Evolutionary conservation across 2,113 vertebrate genomes (phyloP), one percentile per base, ranked within the genome.

Genomic region (Leucopsar rothschildi): DNA sequence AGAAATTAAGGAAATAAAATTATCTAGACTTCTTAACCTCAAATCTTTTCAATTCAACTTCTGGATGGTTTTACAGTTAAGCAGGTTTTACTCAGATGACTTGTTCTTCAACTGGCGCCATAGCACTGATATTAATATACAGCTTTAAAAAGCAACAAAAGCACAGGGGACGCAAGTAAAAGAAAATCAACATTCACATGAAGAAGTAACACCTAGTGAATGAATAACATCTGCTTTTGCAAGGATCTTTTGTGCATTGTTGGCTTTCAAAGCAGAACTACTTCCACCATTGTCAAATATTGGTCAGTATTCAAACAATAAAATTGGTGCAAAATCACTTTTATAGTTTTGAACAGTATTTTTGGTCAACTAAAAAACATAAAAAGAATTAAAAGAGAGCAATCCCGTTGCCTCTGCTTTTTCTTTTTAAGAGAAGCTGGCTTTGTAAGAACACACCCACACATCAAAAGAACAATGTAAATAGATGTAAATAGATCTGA

Each of bases 31-130:
- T 93, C 47, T 89, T 44, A 93, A 89, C 75, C 52, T 85, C 55
- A 91, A 35, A 90, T 72, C 61, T 68, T 95, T 96, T 92, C 85
- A 91, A 37, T 94, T 95, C 90, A 91, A 21, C 73, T 93, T 95
- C 60, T 75, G 52, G 61, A 64, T 86, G 27, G 18, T 94, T 95
- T 82, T 76, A 79, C 49, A 57, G 52, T 8, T 6, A 71, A 55
- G 25, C 27, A 39, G 27, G 17, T 83, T 95, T 82, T 82, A 84
- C 24, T 72, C 45, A 86, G 25, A 81, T 86, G 40, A 81, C 52
- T 94, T 0, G 2, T 44, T 81, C 50, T 19, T 87, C 63, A 87
- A 40, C 60, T 78, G 73, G 78, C 27, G 79, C 6, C 11, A 27
- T 25, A 9, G 42, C n/a, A 86, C 73, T 92, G 64, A 49, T 52